Conservation (phyloP, 2,797 vertebrate genomes). For the Leucoraja ocellata region DNA sequence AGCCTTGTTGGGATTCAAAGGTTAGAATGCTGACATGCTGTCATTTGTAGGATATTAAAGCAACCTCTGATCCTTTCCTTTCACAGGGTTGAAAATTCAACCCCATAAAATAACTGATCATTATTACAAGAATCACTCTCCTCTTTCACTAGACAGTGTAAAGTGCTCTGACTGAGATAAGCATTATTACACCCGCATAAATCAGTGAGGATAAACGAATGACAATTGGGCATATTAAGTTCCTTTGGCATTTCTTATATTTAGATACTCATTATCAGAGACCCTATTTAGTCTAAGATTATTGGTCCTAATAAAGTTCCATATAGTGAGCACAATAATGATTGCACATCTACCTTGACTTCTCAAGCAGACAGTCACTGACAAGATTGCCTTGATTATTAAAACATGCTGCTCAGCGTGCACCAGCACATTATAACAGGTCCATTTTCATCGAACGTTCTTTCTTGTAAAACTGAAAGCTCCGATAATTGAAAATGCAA, state of each 20-base stretch:
- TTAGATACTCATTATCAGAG: conserved; percentile 13
- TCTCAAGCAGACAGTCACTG: conserved; percentile 10
- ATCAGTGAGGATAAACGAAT: conserved; percentile 5
- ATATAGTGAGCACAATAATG: not conserved
- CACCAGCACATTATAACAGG: not conserved
- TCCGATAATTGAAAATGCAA: conserved; percentile 32
- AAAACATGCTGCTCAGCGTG: conserved; percentile 4
- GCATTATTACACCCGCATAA: not conserved
- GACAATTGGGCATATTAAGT: conserved; percentile 22
- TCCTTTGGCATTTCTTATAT: conserved; percentile 6
- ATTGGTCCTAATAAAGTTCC: conserved; percentile 23
- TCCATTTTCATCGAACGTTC: conserved; percentile 4
- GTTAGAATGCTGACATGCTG: too few relatives aligned
- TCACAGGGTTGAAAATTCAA: too few relatives aligned
- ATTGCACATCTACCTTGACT: not conserved
- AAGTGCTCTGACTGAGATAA: not conserved
- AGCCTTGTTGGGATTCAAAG: too few relatives aligned
- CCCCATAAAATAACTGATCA: not conserved
- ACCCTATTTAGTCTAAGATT: not conserved
- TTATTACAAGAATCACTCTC: conserved; percentile 10
- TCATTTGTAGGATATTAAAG: too few relatives aligned
- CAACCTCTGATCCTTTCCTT: too few relatives aligned
- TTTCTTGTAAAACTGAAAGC: conserved; percentile 19
- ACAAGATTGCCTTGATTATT: conserved; percentile 12
- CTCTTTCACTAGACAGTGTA: not conserved